Evolutionary conservation across 1,140 invertebrate species (phyloP), one percentile per base, ranked within the genome.

Genomic region (Chrysomallon squamiferum): DNA sequence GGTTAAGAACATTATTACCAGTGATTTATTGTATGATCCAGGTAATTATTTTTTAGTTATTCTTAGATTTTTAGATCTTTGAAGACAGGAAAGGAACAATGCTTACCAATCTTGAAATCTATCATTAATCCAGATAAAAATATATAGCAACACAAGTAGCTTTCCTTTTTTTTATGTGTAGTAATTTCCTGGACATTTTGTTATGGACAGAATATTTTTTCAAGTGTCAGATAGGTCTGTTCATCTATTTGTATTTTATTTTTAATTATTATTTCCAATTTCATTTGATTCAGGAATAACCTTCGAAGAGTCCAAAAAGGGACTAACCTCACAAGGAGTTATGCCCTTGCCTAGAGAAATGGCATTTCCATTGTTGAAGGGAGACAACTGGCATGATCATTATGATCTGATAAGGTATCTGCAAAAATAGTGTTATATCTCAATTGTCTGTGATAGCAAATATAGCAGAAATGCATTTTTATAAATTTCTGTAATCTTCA

Each of bases 1-100:
- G 2, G 76, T 86, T 20, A 86, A 84, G 68, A 85, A 85, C 71
- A 74, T 85, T 20, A 81, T 80, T 62, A 86, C 84, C 50, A 85
- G 82, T 75, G 83, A 85, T 69, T 71, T 68, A 13, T 50, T 82
- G 20, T 86, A 84, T 81, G 82, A 84, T 64, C 81, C 83, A 76
- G 84, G 84, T 83, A 69, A 38, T 38, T 5, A 7, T 38, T 38
- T 5, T 15, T 38, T 38, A 38, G n/a, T n/a, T n/a, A n/a, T 47
- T 6, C 22, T 6, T 9, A 47, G 18, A n/a, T 47, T 47, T 15
- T 47, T 4, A n/a, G 18, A 47, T 11, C n/a, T 9, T 43, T 43
- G 43, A 45, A 20, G 15, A 3, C 20, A 45, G 43, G 20, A 45
- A 13, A 45, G 15, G 15, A 13, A 45, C 15, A 45, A 3, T 45